A percentile compares a stretch with the other conserved stretches of the same genome.
phyloP scores from a whole-genome alignment of 2,113 vertebrate species.

The Corythornis cristatus region DNA sequence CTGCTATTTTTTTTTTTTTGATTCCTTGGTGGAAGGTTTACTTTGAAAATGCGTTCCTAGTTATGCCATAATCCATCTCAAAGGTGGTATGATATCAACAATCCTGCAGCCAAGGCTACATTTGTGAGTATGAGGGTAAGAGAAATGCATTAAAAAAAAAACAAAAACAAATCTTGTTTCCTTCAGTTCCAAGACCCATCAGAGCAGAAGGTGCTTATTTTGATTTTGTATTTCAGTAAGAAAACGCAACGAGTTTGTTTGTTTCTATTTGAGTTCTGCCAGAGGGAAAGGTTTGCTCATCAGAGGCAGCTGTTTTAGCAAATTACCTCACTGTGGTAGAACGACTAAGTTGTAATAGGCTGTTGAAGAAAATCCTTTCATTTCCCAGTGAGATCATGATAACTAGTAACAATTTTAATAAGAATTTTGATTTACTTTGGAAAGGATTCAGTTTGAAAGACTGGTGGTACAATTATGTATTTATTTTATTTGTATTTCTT shows the following conservation, averaged over 20 bases:
- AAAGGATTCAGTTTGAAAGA: conserved; percentile 69
- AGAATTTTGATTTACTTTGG: conserved; percentile 76
- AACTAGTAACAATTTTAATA: conserved; percentile 74
- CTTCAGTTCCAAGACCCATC: neutral
- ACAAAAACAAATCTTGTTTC: neutral
- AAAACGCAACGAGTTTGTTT: conserved; percentile 64
- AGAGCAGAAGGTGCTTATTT: conserved; percentile 38
- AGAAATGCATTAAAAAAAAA: neutral
- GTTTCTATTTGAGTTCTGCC: conserved; percentile 68
- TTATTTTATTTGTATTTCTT: conserved; percentile 60
- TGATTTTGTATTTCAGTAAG: conserved; percentile 34
- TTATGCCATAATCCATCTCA: conserved; percentile 45
- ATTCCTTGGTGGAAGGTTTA: conserved; percentile 16
- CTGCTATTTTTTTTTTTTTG: conserved; percentile 40
- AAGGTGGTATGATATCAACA: conserved; percentile 24
- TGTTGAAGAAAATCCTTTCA: conserved; percentile 73
- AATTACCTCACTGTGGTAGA: conserved; percentile 78
- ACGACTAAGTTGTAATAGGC: conserved; percentile 71
- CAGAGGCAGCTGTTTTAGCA: conserved; percentile 80
- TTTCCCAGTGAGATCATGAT: conserved; percentile 77
- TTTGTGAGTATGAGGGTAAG: neutral
- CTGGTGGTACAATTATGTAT: conserved; percentile 57
- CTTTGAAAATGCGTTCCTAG: conserved; percentile 40
- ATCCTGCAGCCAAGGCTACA: neutral
- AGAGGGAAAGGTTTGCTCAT: conserved; percentile 81